Conservation (phyloP, 2,113 vertebrate species). For the Pterocles burchelli region DNA sequence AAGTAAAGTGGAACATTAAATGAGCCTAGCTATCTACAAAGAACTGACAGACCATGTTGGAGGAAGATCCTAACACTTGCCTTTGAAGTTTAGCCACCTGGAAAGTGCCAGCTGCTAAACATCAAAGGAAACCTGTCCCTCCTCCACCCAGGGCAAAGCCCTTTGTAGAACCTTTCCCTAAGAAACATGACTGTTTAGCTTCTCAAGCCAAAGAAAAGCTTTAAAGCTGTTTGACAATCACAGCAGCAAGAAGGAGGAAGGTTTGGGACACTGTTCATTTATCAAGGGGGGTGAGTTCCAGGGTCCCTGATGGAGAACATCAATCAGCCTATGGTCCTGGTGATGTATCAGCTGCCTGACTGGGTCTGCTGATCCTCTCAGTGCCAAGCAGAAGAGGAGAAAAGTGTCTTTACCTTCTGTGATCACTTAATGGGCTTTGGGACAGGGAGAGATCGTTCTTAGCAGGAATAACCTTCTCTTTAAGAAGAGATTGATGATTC, state of each 20-base stretch:
- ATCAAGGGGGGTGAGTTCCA: constrained; percentile 3
- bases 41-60: constrained; percentile 21
- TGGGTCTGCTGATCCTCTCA: background rate
- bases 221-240: constrained; percentile 31
- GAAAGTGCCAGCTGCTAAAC: constrained; percentile 36
- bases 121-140: constrained; percentile 63
- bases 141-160: constrained; percentile 46
- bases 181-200: constrained; percentile 50
- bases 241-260: constrained; percentile 13
- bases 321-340: background rate
- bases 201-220: constrained; percentile 37
- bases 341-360: background rate
- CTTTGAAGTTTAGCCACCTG: constrained; percentile 68
- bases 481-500: background rate
- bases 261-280: background rate
- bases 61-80: constrained; percentile 40
- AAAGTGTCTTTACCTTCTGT: background rate
- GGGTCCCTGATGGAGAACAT: constrained; percentile 9
- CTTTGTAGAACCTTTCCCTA: constrained; percentile 26
- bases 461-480: background rate
- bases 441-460: background rate
- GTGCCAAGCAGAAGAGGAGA: background rate
- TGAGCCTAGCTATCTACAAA: constrained; percentile 51
- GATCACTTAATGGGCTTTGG: background rate
- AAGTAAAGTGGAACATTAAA: constrained; percentile 49